These are phyloP conservation scores for Dendrolimus houi DNA, from an alignment of 2,888 invertebrate genomes.

Conservation along the genomic window DNA sequence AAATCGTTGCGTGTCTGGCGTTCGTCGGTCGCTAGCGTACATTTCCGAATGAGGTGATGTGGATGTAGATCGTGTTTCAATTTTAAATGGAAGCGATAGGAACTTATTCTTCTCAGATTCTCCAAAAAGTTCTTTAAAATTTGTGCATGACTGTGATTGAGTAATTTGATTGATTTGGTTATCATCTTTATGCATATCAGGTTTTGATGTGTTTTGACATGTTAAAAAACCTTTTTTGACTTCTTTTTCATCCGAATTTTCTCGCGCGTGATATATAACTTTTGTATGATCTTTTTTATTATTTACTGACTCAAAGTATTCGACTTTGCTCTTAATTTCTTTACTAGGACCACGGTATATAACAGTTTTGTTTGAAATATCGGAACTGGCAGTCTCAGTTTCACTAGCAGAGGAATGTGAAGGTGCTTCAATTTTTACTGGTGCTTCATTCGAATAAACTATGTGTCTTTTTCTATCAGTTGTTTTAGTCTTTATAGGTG, in stretches of 20 bases:
- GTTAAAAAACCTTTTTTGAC: constrained; percentile 29
- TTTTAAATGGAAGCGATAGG: constrained; percentile 68
- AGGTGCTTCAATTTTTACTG: constrained; percentile 33
- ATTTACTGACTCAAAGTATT: constrained; percentile 86
- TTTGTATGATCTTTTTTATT: constrained; percentile 63
- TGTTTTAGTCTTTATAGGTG: background rate
- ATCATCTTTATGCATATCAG: constrained; percentile 27
- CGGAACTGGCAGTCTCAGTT: constrained; percentile 84
- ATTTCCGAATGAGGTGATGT: constrained; percentile 73
- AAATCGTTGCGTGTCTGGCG: constrained; percentile 69
- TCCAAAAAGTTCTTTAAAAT: constrained; percentile 89
- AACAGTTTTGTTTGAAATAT: constrained; percentile 82
- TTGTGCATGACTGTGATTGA: constrained; percentile 83
- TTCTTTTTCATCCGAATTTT: constrained; percentile 67
- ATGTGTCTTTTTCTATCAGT: constrained; percentile 32
- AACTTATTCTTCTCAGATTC: constrained; percentile 80
- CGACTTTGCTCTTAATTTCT: constrained; percentile 83
- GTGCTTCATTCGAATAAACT: constrained; percentile 30
- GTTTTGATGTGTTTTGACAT: background rate
- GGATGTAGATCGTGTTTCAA: constrained; percentile 63
- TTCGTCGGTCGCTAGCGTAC: constrained; percentile 57
- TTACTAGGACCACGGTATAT: constrained; percentile 78
- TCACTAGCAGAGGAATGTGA: constrained; percentile 77
- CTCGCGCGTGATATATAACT: constrained; percentile 70
- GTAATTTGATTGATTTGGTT: constrained; percentile 44